A percentile compares a stretch with the other conserved stretches of the same genome.
Evolutionary conservation across 2,797 vertebrate species (phyloP).

Genomic region (Caiman crocodilus): DNA sequence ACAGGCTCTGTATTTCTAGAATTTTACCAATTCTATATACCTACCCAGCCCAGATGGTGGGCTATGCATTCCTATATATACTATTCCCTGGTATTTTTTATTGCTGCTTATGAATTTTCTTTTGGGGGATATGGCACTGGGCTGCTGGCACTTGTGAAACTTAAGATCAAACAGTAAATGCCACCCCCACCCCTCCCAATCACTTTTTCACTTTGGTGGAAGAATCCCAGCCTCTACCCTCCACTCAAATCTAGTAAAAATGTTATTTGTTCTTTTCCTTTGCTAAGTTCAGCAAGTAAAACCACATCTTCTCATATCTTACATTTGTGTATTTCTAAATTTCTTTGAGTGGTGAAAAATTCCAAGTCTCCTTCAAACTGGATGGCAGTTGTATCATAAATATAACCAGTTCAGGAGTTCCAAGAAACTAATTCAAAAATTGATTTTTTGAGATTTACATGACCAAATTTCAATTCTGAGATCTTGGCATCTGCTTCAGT

Average conservation of each 20-base stretch:
- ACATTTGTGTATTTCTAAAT: neutral
- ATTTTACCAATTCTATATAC: no score
- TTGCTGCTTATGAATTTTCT: no score
- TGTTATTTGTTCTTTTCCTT: neutral
- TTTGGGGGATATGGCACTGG: no score
- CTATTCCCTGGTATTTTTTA: no score
- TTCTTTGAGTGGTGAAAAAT: conserved; percentile 1
- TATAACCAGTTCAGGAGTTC: neutral
- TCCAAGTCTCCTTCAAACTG: neutral
- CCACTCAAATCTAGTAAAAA: neutral
- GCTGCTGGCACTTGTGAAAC: neutral
- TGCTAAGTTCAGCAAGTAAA: neutral
- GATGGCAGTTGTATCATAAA: neutral
- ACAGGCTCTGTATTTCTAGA: no score
- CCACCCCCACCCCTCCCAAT: neutral
- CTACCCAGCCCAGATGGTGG: no score
- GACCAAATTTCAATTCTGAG: neutral
- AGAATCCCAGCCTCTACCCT: neutral
- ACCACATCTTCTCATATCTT: neutral
- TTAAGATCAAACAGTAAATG: neutral
- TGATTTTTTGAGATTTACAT: neutral
- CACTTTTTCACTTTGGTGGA: neutral
- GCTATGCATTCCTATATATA: no score
- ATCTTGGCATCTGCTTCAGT: neutral
- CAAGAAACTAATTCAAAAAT: neutral